These are phyloP conservation scores for Tetrao urogallus DNA, from an alignment of 2,113 vertebrate genomes.

Conservation along the genomic window DNA sequence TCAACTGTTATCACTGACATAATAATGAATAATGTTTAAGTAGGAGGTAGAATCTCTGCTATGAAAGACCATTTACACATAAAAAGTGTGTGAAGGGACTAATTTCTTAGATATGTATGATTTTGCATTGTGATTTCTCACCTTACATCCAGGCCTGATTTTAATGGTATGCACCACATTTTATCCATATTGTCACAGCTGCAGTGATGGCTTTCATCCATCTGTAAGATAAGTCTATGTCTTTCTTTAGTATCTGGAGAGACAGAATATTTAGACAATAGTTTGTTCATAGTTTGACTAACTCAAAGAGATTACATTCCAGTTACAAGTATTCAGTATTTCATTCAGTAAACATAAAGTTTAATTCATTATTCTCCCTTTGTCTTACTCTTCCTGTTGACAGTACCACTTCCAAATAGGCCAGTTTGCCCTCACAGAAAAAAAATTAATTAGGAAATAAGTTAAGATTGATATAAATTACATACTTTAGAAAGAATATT, in stretches of 20 bases:
- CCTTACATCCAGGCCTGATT: conserved; percentile 18
- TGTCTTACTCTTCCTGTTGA: neutral
- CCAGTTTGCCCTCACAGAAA: neutral
- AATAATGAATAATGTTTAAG: no score
- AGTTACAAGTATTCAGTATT: neutral
- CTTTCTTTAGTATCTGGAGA: conserved; percentile 35
- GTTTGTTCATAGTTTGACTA: conserved; percentile 4
- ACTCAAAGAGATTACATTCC: neutral
- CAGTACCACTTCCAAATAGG: neutral
- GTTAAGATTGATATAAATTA: neutral
- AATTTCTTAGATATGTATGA: neutral
- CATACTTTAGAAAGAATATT: neutral
- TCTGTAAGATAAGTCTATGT: conserved; percentile 42
- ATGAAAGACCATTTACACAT: no score
- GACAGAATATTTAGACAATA: conserved; percentile 45
- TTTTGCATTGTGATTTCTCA: neutral
- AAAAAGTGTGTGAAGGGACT: neutral
- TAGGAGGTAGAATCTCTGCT: no score
- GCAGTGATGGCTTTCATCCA: conserved; percentile 34
- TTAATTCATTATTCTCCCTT: neutral
- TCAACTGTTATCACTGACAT: no score
- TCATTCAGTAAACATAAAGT: neutral
- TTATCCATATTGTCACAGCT: conserved; percentile 43
- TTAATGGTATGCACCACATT: conserved; percentile 41
- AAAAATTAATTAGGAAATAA: neutral